These are phyloP conservation scores for Trematocara unimaculatum DNA, from an alignment of 2,113 vertebrate genomes.

Conservation along the genomic window DNA sequence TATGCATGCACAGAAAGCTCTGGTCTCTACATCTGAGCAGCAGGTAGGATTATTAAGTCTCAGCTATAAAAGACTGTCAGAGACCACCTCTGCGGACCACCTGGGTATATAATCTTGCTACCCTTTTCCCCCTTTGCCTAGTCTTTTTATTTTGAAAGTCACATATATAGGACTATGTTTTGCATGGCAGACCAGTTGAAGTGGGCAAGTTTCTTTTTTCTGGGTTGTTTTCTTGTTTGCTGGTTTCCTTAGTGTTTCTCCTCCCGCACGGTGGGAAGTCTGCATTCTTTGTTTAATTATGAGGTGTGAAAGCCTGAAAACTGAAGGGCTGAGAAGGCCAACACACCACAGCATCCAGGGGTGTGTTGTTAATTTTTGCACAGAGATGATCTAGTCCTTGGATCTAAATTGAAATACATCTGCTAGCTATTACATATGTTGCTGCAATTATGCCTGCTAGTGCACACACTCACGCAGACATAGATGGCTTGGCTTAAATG, in stretches of 20 bases:
- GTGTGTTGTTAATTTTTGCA: constrained; percentile 23
- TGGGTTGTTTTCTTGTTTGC: constrained; percentile 36
- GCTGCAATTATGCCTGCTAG: neutral
- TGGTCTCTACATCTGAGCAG: constrained; percentile 45
- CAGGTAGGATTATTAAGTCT: constrained; percentile 59
- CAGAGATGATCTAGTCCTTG: constrained; percentile 31
- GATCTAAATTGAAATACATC: constrained; percentile 40
- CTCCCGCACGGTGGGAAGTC: constrained; percentile 45
- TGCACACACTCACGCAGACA: neutral
- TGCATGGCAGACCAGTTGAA: neutral
- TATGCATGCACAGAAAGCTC: neutral
- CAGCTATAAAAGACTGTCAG: constrained; percentile 52
- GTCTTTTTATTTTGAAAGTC: neutral
- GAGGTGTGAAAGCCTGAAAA: constrained; percentile 69
- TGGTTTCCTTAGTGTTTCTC: constrained; percentile 43
- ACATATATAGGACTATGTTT: neutral
- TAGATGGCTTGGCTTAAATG: neutral
- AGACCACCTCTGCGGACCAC: constrained; percentile 72
- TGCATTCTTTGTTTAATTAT: constrained; percentile 65
- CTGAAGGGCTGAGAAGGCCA: constrained; percentile 37
- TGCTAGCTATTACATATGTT: constrained; percentile 49
- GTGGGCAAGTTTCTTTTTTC: neutral
- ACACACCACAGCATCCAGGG: neutral
- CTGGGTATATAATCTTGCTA: neutral
- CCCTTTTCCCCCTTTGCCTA: neutral